Evolutionary conservation across 1,140 invertebrate genomes (phyloP), one percentile per base, ranked within the genome.

Genomic region (Calliopsis andreniformis): DNA sequence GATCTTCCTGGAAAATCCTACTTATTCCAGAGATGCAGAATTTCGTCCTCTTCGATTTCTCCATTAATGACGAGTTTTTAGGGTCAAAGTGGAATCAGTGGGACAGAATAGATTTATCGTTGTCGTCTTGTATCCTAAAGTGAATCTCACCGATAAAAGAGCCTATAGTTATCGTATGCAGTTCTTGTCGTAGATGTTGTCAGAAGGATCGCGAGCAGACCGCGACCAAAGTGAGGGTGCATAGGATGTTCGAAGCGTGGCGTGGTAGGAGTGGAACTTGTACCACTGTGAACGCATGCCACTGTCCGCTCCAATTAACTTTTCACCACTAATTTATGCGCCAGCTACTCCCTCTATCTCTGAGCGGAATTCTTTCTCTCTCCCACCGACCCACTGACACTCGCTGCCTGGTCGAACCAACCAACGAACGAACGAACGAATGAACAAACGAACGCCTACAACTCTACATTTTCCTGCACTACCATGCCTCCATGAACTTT

Each of bases 311-410:
- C 87, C 87, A 89, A 89, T 88, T 88, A 89, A 89, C 87, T 89
- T 89, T 88, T 88, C 87, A 83, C 87, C 86, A 84, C 87, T 89
- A 89, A 89, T 89, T 89, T 88, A 88, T 88, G 84, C 86, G 80
- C 58, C 75, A 70, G 77, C 70, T 69, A 59, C 76, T 78, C 62
- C 63, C 62, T 76, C 63, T 73, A 39, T 69, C 45, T 43, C 42
- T 47, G 32, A 16, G 32, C 64, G 32, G 23, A 32, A 25, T 43
- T 62, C 66, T 53, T 56, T 80, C 82, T 86, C 70, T 61, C 66
- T 71, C 64, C 49, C 61, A 10, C 43, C 20, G 1, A 42, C 42
- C 55, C 18, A 8, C 28, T 42, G 39, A 16, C 69, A 25, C 18
- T 39, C 55, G 28, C 25, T 16, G 8, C 43, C 43, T 42, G 35